Conservation (phyloP, 2,797 vertebrate genomes). For the Cossypha dichroa region DNA sequence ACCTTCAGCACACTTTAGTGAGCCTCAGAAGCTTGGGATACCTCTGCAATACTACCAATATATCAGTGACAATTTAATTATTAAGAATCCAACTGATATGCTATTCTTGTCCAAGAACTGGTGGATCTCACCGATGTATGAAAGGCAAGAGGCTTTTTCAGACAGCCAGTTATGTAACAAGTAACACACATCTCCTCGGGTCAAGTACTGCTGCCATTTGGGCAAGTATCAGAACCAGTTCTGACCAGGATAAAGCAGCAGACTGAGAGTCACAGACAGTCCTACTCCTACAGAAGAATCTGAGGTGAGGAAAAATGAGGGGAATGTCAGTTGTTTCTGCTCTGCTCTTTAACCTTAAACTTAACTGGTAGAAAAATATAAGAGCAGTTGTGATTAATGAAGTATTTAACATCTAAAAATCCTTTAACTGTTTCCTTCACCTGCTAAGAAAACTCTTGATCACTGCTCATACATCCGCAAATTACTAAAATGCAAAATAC, state of each 20-base stretch:
- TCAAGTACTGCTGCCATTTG: background rate
- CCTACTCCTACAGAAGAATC: background rate
- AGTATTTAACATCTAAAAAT: background rate
- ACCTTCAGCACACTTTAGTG: background rate
- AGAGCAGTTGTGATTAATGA: background rate
- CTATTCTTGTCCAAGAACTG: background rate
- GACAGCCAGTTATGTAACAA: background rate
- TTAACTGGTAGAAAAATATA: background rate
- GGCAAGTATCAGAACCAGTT: background rate
- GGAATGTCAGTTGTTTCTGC: background rate
- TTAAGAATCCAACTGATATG: background rate
- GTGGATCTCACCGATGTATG: background rate
- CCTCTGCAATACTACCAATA: background rate
- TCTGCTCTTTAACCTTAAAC: background rate
- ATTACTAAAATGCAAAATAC: background rate
- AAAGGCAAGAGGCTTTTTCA: constrained; percentile 1
- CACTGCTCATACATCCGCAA: background rate
- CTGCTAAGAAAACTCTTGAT: background rate
- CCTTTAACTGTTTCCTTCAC: background rate
- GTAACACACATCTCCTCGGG: background rate
- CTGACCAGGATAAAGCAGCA: background rate
- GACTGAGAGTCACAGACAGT: background rate
- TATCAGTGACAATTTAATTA: background rate
- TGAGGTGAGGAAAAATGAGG: background rate
- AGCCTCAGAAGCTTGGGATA: background rate